Conservation (phyloP, 2,888 invertebrate genomes). For the Palloptera scutellata region DNA sequence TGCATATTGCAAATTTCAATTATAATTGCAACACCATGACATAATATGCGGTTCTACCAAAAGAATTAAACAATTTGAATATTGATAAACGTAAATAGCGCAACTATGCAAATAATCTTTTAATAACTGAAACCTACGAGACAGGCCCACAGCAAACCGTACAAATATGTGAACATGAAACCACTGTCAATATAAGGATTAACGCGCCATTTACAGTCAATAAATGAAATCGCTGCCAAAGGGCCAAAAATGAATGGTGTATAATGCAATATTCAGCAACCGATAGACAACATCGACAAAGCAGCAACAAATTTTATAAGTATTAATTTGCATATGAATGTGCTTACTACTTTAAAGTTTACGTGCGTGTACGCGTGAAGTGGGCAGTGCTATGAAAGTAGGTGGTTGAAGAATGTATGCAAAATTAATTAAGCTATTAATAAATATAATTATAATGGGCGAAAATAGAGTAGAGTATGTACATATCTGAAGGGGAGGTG, state of each 20-base stretch:
- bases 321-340: conserved; percentile 22
- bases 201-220: conserved; percentile 57
- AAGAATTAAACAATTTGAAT: conserved; percentile 17
- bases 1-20: no score
- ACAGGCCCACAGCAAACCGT: background rate
- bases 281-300: background rate
- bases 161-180: conserved; percentile 45
- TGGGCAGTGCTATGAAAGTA: background rate
- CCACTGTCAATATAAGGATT: conserved; percentile 59
- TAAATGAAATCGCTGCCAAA: conserved; percentile 24
- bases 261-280: background rate
- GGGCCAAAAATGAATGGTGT: background rate
- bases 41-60: no score
- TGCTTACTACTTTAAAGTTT: background rate
- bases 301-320: conserved; percentile 19
- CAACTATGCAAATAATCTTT: conserved; percentile 28
- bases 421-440: conserved; percentile 29
- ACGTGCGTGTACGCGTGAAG: background rate
- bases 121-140: conserved; percentile 21
- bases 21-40: no score
- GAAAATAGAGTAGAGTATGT: no score
- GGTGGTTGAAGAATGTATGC: conserved; percentile 1
- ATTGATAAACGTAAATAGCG: conserved; percentile 24
- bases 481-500: background rate
- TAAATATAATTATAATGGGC: conserved; percentile 13